These are phyloP conservation scores for Sterrhoptilus dennistouni DNA, from an alignment of 2,113 vertebrate species.

Conservation along the genomic window DNA sequence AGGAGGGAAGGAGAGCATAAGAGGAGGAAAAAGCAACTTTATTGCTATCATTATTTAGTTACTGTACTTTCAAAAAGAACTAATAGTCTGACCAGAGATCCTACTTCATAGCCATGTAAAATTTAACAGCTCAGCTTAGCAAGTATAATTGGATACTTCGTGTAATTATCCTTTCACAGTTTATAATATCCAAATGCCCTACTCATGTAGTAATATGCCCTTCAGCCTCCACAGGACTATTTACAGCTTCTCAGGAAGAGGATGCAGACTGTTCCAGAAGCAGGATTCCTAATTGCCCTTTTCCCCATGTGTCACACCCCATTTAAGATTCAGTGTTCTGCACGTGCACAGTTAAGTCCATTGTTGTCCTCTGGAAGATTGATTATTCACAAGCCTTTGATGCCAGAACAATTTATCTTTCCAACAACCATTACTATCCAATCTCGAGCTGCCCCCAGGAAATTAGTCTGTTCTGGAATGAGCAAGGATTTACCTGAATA, in stretches of 20 bases:
- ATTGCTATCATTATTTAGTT: neutral
- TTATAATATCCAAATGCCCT: neutral
- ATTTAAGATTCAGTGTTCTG: neutral
- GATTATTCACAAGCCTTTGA: neutral
- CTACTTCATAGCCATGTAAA: neutral
- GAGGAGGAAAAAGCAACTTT: neutral
- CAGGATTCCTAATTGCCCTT: neutral
- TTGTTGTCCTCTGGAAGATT: neutral
- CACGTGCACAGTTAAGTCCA: neutral
- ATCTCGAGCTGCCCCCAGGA: neutral
- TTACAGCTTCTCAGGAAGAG: neutral
- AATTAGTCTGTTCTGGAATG: neutral
- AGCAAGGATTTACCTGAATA: neutral
- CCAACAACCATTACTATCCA: neutral
- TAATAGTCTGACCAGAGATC: neutral
- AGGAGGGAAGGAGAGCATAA: neutral
- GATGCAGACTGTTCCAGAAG: neutral
- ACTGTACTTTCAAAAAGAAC: neutral
- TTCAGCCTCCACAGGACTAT: neutral
- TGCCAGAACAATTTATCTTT: conserved; percentile 21
- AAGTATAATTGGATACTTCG: neutral
- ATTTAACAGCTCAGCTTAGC: neutral
- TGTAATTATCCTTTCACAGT: neutral
- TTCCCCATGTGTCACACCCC: neutral
- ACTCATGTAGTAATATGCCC: neutral